Conservation (phyloP, 2,797 vertebrate species). For the Falco novaeseelandiae region DNA sequence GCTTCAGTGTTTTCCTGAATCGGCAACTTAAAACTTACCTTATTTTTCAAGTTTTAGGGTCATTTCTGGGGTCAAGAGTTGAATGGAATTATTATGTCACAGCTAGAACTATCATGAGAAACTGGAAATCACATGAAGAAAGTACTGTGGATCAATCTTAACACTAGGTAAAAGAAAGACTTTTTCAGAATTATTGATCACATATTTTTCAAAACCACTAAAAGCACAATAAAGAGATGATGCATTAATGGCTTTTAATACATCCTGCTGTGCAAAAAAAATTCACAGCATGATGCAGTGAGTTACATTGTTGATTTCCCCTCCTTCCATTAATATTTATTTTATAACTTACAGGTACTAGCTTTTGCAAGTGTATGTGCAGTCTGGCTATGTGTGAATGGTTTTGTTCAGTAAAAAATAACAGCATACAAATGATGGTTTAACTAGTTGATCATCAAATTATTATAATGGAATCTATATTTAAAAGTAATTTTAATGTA, state of each 20-base stretch:
- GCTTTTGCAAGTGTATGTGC: neutral
- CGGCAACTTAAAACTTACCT: neutral
- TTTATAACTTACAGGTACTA: neutral
- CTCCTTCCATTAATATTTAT: neutral
- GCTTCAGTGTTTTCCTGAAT: neutral
- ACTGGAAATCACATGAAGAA: neutral
- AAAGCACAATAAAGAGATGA: neutral
- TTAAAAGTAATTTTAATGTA: neutral
- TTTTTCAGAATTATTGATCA: neutral
- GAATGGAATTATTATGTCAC: neutral
- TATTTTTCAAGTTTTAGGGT: neutral
- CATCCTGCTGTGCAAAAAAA: neutral
- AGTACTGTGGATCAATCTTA: neutral
- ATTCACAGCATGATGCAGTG: neutral
- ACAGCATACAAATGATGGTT: neutral
- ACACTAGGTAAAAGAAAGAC: neutral
- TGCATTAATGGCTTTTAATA: neutral
- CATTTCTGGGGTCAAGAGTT: neutral
- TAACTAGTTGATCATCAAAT: neutral
- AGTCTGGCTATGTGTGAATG: neutral
- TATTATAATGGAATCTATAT: neutral
- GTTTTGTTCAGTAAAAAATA: neutral
- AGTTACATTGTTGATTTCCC: neutral
- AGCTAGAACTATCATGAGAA: neutral
- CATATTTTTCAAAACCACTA: neutral